phyloP scores from a whole-genome alignment of 2,888 invertebrate genomes.

The Amblyjoppa proteus region DNA sequence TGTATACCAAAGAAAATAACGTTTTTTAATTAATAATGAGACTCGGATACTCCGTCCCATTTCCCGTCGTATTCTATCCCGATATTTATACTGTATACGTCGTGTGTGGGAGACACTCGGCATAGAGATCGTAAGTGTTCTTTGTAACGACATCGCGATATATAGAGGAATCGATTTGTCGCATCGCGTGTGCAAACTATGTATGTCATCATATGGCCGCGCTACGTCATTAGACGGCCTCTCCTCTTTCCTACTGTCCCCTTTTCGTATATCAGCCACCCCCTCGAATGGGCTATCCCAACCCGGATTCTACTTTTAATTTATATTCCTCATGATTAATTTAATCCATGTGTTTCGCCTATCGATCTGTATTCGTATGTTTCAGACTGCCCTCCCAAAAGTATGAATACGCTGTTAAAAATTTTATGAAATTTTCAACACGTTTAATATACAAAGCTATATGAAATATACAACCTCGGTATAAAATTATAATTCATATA shows the following conservation, averaged over 20 bases:
- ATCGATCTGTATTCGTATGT: background rate
- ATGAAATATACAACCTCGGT: no score
- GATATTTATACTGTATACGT: constrained; percentile 8
- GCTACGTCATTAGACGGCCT: constrained; percentile 62
- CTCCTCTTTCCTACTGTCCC: constrained; percentile 33
- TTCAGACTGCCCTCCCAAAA: background rate
- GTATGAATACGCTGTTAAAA: background rate
- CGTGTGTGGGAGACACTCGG: constrained; percentile 22
- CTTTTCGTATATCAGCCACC: constrained; percentile 1
- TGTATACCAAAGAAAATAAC: constrained; percentile 22
- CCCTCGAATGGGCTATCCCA: background rate
- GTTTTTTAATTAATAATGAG: constrained; percentile 44
- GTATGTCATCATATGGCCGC: constrained; percentile 61
- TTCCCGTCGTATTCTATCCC: constrained; percentile 5
- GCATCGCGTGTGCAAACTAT: constrained; percentile 66
- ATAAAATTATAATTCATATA: no score
- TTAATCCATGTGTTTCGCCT: no score
- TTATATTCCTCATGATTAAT: background rate
- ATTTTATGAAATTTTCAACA: no score
- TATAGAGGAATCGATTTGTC: constrained; percentile 62
- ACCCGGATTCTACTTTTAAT: background rate
- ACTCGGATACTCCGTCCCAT: background rate
- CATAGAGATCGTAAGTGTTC: constrained; percentile 53
- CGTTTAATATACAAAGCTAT: no score
- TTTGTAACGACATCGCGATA: constrained; percentile 40